Evolutionary conservation across 2,888 invertebrate genomes (phyloP).

Genomic region (Pemphredon lugubris): DNA sequence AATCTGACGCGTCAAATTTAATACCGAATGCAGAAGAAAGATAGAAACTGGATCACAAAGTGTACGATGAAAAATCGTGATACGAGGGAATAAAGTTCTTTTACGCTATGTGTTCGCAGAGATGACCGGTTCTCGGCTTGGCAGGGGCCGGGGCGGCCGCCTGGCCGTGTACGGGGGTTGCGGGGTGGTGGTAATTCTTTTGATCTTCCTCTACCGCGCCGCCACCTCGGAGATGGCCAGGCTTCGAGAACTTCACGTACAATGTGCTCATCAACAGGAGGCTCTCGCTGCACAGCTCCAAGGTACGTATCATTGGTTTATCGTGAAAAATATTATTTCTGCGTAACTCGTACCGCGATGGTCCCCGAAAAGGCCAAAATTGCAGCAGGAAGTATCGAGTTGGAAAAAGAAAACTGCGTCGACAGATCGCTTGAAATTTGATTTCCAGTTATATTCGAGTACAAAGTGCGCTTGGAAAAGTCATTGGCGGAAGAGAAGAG

Average conservation of each 20-base stretch:
- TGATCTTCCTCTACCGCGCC: slow-evolving; percentile 75
- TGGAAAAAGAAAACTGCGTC: too few relatives aligned
- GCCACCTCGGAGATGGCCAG: slow-evolving; percentile 77
- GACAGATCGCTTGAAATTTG: too few relatives aligned
- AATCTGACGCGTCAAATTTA: too few relatives aligned
- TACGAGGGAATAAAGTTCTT: too few relatives aligned
- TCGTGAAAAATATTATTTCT: too few relatives aligned
- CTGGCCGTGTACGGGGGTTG: slow-evolving; percentile 75
- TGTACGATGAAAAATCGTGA: too few relatives aligned
- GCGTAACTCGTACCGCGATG: too few relatives aligned
- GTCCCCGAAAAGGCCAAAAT: too few relatives aligned
- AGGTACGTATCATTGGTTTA: slow-evolving; percentile 62
- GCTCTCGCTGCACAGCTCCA: slow-evolving; percentile 77
- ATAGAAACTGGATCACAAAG: too few relatives aligned
- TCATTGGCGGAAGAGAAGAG: slow-evolving; percentile 78
- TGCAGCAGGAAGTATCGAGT: too few relatives aligned
- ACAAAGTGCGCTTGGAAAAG: slow-evolving; percentile 77
- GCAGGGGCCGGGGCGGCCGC: slow-evolving; percentile 78
- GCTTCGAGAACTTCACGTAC: slow-evolving; percentile 74
- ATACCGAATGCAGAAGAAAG: too few relatives aligned
- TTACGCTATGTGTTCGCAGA: too few relatives aligned
- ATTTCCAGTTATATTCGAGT: slow-evolving; percentile 77
- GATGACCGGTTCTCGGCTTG: slow-evolving; percentile 79
- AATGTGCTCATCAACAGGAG: slow-evolving; percentile 77
- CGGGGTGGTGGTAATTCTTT: slow-evolving; percentile 67